A percentile compares a stretch with the other conserved stretches of the same genome.
phyloP scores from a whole-genome alignment of 1,140 invertebrate genomes.

The Drosophila arawakana region DNA sequence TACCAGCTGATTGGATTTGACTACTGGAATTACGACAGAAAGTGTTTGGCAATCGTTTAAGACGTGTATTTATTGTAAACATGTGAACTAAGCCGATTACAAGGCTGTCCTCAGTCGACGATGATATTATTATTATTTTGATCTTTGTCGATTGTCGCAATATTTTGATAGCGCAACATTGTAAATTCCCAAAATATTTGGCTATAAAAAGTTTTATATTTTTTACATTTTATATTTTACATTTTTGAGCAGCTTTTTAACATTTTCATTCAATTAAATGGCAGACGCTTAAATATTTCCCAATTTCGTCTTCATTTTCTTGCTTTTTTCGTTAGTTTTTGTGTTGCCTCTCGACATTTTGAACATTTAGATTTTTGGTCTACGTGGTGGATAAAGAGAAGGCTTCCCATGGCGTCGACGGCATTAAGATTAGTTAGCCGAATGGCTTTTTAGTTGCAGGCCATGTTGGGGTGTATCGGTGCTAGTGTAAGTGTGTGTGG shows the following conservation, averaged over 20 bases:
- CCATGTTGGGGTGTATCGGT: slow-evolving; percentile 1
- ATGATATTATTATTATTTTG: slow-evolving; percentile 1
- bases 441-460: slow-evolving; percentile 58
- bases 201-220: slow-evolving; percentile 52
- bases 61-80: slow-evolving; percentile 22
- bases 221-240: slow-evolving; percentile 47
- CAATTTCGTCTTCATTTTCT: slow-evolving; percentile 36
- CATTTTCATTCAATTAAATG: slow-evolving; percentile 71
- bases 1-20: slow-evolving; percentile 10
- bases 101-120: slow-evolving; percentile 41
- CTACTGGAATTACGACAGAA: slow-evolving; percentile 50
- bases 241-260: slow-evolving; percentile 17
- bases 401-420: slow-evolving; percentile 12
- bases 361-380: slow-evolving; percentile 16
- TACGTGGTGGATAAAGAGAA: slow-evolving; percentile 19
- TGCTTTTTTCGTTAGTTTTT: slow-evolving; percentile 49
- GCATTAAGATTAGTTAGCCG: slow-evolving; percentile 69
- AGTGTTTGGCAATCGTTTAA: slow-evolving; percentile 33
- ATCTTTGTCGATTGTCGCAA: slow-evolving; percentile 59
- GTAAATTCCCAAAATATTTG: slow-evolving; percentile 68
- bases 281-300: slow-evolving; percentile 39
- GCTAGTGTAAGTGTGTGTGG: slow-evolving; percentile 18
- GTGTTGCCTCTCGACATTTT: slow-evolving; percentile 36
- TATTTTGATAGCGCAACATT: slow-evolving; percentile 67
- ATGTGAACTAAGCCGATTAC: slow-evolving; percentile 69